A percentile compares a stretch with the other conserved stretches of the same genome.
These are phyloP conservation scores for Cetonia aurata DNA, from an alignment of 2,888 invertebrate species.

Conservation along the genomic window DNA sequence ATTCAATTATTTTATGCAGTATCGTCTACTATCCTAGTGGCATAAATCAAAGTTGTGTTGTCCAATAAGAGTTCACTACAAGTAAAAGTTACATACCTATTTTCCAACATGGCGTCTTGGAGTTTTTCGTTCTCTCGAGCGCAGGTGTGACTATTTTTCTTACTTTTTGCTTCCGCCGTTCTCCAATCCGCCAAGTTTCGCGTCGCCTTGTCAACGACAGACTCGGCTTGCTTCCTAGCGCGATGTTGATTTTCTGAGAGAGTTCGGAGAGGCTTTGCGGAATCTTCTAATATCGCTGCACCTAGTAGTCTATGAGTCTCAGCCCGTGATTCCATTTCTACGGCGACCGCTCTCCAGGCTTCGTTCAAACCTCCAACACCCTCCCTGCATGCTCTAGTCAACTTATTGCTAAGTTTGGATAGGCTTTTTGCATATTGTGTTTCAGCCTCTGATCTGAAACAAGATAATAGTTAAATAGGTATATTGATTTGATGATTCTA, in stretches of 20 bases:
- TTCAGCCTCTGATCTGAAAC: conserved; percentile 90
- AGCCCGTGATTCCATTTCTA: conserved; percentile 93
- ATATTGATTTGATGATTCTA: not conserved
- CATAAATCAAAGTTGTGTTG: too few species aligned
- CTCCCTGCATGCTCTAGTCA: conserved; percentile 85
- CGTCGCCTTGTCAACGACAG: conserved; percentile 87
- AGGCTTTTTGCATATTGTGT: conserved; percentile 91
- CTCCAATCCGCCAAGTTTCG: conserved; percentile 88
- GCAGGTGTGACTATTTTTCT: conserved; percentile 88
- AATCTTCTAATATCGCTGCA: too few species aligned
- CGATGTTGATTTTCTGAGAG: conserved; percentile 73
- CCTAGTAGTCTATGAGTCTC: conserved; percentile 84
- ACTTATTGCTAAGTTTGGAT: conserved; percentile 86
- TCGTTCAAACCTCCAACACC: conserved; percentile 85
- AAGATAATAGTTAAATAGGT: conserved; percentile 29
- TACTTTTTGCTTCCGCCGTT: conserved; percentile 88
- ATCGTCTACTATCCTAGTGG: too few species aligned
- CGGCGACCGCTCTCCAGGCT: conserved; percentile 91
- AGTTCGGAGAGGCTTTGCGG: too few species aligned
- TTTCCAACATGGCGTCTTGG: conserved; percentile 81
- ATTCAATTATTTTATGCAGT: too few species aligned
- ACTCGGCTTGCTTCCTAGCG: too few species aligned
- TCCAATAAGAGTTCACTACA: too few species aligned
- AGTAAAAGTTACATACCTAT: conserved; percentile 60
- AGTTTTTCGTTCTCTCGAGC: conserved; percentile 93